Percentiles rank a stretch among this genome's conserved stretches.
phyloP scores from a whole-genome alignment of 2,888 invertebrate species.

The Athalia rosae region DNA sequence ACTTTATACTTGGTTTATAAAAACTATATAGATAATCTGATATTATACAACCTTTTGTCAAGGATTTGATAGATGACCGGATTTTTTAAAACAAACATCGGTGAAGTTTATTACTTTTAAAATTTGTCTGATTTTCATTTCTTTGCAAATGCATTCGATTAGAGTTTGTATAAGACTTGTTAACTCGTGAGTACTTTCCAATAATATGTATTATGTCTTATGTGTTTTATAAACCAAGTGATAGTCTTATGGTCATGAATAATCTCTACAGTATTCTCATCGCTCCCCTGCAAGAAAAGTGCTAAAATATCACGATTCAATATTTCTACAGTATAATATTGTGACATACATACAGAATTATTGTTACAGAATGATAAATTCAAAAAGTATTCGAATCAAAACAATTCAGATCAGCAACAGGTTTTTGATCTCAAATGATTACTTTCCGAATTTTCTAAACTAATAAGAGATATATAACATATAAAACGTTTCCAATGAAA shows the following conservation, averaged over 20 bases:
- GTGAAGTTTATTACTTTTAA: not conserved
- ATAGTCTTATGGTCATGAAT: constrained; percentile 54
- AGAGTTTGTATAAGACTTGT: not conserved
- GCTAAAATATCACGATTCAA: constrained; percentile 27
- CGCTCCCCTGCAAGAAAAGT: constrained; percentile 61
- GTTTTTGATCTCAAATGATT: not conserved
- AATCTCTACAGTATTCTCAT: constrained; percentile 61
- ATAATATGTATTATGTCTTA: constrained; percentile 21
- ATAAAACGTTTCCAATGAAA: constrained; percentile 10
- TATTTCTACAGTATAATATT: not conserved
- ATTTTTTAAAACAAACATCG: not conserved
- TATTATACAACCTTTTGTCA: constrained; percentile 3
- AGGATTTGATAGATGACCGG: constrained; percentile 1
- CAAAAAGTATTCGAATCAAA: not conserved
- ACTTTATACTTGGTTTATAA: constrained; percentile 40
- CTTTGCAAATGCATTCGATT: not conserved
- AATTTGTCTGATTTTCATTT: not conserved
- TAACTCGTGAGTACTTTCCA: constrained; percentile 3
- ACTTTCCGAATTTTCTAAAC: not conserved
- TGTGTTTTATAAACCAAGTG: constrained; percentile 57
- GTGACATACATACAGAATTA: not conserved
- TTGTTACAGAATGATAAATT: constrained; percentile 10
- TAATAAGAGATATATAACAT: not conserved
- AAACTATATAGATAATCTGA: constrained; percentile 38
- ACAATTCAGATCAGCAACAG: not conserved